A percentile compares a stretch with the other conserved stretches of the same genome.
Evolutionary conservation across 2,113 vertebrate species (phyloP).

Genomic region (Nesospiza acunhae): DNA sequence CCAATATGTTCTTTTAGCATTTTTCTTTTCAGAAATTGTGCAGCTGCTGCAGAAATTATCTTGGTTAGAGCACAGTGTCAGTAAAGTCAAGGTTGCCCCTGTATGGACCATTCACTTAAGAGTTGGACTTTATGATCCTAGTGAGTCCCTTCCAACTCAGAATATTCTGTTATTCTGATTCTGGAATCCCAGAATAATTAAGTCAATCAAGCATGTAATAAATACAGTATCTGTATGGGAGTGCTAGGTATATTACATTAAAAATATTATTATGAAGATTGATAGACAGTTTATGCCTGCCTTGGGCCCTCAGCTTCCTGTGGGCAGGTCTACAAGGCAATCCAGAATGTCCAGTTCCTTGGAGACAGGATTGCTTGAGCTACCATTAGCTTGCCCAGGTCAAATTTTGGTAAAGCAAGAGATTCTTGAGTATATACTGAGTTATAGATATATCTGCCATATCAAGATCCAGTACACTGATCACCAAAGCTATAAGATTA

Average conservation of each 20-base stretch:
- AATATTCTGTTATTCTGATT: background rate
- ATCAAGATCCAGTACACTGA: accelerated
- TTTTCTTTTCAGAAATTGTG: background rate
- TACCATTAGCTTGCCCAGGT: background rate
- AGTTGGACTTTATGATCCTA: background rate
- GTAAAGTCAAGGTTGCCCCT: accelerated
- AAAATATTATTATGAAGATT: background rate
- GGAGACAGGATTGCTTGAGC: background rate
- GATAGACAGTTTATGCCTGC: background rate
- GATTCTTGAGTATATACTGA: too few relatives aligned
- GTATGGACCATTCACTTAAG: background rate
- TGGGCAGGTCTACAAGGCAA: background rate
- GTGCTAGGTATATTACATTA: background rate
- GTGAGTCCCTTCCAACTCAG: background rate
- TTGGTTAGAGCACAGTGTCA: background rate
- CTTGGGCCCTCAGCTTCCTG: background rate
- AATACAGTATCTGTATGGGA: background rate
- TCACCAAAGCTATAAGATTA: background rate
- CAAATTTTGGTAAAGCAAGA: background rate
- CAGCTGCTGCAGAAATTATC: background rate
- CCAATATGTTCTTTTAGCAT: background rate
- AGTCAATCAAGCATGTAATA: background rate
- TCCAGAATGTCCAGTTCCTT: background rate
- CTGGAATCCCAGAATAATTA: background rate
- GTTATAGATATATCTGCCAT: background rate